Evolutionary conservation across 1,140 invertebrate species (phyloP).

Genomic region (Agrypnia vestita): DNA sequence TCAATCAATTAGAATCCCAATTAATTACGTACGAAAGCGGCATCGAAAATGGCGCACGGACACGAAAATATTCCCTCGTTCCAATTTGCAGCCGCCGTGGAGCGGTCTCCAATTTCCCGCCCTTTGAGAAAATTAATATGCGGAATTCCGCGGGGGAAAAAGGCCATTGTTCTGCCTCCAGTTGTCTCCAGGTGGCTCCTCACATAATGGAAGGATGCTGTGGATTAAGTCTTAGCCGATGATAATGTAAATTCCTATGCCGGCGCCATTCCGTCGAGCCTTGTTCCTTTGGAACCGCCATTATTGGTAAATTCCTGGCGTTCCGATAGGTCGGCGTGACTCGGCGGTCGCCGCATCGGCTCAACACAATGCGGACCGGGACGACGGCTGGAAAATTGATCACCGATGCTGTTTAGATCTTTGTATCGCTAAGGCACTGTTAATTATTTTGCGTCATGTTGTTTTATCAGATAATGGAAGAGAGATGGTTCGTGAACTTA

Average conservation of each 20-base stretch:
- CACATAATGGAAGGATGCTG: not conserved
- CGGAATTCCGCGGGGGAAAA: conserved; percentile 51
- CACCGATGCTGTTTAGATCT: too few relatives aligned
- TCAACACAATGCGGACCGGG: not conserved
- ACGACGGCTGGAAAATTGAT: not conserved
- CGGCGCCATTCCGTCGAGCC: not conserved
- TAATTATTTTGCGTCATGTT: too few relatives aligned
- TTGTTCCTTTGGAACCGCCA: conserved; percentile 41
- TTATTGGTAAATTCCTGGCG: conserved; percentile 60
- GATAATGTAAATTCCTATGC: conserved; percentile 58
- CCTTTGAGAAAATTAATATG: conserved; percentile 53
- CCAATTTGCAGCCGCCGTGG: not conserved
- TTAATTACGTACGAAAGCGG: too few relatives aligned
- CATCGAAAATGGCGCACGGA: too few relatives aligned
- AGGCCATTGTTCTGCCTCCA: conserved; percentile 16
- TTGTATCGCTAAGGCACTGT: too few relatives aligned
- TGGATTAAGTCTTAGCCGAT: conserved; percentile 52
- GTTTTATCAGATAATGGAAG: too few relatives aligned
- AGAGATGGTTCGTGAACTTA: too few relatives aligned
- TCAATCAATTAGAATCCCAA: too few relatives aligned
- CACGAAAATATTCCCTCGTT: too few relatives aligned
- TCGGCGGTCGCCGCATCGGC: not conserved
- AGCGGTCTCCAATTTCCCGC: conserved; percentile 7
- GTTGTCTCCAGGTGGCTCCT: not conserved
- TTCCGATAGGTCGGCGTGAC: conserved; percentile 48